Conservation (phyloP, 2,113 vertebrate genomes). For the Xerus inauris region DNA sequence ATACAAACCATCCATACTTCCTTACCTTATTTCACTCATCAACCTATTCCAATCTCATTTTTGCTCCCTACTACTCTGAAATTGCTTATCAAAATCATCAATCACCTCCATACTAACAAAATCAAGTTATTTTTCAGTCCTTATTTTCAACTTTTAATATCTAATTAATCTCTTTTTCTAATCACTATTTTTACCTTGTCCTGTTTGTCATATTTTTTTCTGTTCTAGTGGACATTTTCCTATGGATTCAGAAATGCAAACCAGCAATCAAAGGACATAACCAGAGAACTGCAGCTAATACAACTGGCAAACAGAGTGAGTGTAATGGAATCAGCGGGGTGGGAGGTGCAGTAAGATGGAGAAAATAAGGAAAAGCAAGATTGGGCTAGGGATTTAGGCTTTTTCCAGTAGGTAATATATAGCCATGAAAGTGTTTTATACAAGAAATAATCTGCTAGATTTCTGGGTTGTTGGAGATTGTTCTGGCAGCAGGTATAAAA, state of each 20-base stretch:
- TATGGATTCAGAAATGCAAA: neutral
- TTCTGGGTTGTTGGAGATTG: neutral
- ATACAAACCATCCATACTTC: neutral
- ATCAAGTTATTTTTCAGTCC: neutral
- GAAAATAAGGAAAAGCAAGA: neutral
- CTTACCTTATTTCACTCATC: neutral
- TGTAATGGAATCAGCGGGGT: neutral
- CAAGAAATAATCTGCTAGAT: conserved; percentile 3
- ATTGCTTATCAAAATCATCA: conserved; percentile 33
- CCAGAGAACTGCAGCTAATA: neutral
- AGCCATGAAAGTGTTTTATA: conserved; percentile 1
- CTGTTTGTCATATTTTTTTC: neutral
- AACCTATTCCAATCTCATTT: neutral
- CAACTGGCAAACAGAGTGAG: neutral
- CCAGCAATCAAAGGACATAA: neutral
- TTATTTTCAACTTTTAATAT: conserved; percentile 9
- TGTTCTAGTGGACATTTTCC: neutral
- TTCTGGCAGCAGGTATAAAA: neutral
- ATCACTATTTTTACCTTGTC: neutral
- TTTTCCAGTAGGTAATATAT: conserved; percentile 23
- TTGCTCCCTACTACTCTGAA: neutral
- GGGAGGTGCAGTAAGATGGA: neutral
- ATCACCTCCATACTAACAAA: neutral
- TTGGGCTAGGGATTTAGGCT: neutral
- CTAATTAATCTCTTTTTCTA: neutral